phyloP scores from a whole-genome alignment of 2,888 invertebrate genomes.

The Tigriopus californicus region DNA sequence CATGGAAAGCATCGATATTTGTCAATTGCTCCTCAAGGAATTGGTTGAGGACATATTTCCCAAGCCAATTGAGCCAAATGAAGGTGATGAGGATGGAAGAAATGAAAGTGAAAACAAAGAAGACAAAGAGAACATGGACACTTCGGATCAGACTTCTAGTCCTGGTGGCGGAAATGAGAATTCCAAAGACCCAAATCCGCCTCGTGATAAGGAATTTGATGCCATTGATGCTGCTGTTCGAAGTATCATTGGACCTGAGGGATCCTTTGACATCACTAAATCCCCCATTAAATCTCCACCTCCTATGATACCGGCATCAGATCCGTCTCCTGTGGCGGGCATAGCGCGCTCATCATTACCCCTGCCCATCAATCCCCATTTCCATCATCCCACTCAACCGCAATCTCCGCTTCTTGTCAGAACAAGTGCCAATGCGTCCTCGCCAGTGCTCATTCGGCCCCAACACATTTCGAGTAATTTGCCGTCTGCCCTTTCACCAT shows the following conservation, averaged over 20 bases:
- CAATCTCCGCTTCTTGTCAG: too few species aligned
- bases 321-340: too few species aligned
- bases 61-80: not conserved
- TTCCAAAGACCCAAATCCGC: slow-evolving; percentile 33
- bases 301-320: not conserved
- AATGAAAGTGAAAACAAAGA: not conserved
- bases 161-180: slow-evolving; percentile 22
- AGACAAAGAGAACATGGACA: not conserved
- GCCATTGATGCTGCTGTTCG: slow-evolving; percentile 3
- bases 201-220: slow-evolving; percentile 38
- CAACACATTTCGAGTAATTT: too few species aligned
- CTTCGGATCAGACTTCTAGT: slow-evolving; percentile 27
- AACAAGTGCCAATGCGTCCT: too few species aligned
- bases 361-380: too few species aligned
- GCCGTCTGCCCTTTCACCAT: too few species aligned
- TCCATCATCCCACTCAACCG: too few species aligned
- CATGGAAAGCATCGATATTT: not conserved
- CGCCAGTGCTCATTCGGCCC: too few species aligned
- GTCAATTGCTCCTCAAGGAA: not conserved
- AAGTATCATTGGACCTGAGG: slow-evolving; percentile 10
- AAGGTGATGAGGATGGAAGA: not conserved
- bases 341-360: too few species aligned
- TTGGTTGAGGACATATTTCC: not conserved
- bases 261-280: not conserved
- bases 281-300: slow-evolving; percentile 5